Base-by-base conservation (phyloP, 2,113 vertebrate species). In the Accipiter cooperii region DNA sequence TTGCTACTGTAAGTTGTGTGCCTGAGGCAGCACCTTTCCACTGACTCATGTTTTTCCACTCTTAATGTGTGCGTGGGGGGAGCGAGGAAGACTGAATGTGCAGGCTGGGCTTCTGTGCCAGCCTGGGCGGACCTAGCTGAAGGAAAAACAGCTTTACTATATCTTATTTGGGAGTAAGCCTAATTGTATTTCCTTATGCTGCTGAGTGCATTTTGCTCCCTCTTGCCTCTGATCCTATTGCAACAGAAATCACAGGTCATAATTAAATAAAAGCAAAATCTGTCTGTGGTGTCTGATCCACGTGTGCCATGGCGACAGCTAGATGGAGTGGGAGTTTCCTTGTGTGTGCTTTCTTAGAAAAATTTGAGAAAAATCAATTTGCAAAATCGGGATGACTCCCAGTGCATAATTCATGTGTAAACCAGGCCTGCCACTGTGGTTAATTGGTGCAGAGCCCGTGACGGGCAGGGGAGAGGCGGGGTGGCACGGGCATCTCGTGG, bases 321-420 rank as follows among this genome's bases (percentile, higher is more conserved):
- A 25, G 42, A 25, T 36, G 73, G 19, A 44, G 28, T 9, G 44
- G 44, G 54, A 80, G 74, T 61, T 80, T 74, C 68, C 5, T 2
- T 26, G 75, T 54, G 42, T 38, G 26, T 63, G 71, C 40, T 42
- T 73, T 54, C 85, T 69, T 86, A 55, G 25, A 74, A 63, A 84
- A 49, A 21, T 65, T 63, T 28, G 52, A 65, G 29, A 8, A 57
- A 86, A 70, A 38, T 19, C 20, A 31, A 4, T 36, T 19, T 64
- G 28, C n/a, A 47, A 10, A 24, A 29, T 16, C 2, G 12, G 68
- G 73, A 40, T 0, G 2, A 20, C 2, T 82, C 5, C 29, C 0
- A 9, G 42, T 13, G 42, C 38, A 66, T 57, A 49, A 46, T 49
- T 78, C 6, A 6, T 0, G 1, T 34, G 31, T 31, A 31, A 71